Evolutionary conservation across 2,113 vertebrate genomes (phyloP).

Genomic region (Tragelaphus strepsiceros): DNA sequence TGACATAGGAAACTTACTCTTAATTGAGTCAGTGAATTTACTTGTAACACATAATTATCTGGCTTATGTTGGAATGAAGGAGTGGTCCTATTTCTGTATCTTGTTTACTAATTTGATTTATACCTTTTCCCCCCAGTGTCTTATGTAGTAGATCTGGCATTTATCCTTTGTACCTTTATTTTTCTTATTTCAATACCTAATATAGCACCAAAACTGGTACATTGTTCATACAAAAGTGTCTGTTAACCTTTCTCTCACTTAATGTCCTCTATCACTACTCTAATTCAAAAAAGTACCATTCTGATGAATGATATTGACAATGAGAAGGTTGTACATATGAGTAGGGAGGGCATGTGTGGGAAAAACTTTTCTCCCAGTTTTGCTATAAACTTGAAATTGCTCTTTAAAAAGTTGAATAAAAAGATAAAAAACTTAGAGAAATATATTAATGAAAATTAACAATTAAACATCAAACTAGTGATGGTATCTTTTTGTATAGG

Average conservation of each 20-base stretch:
- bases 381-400: not conserved
- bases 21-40: not conserved
- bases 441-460: not conserved
- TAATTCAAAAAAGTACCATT: not conserved
- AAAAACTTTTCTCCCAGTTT: not conserved
- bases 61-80: not conserved
- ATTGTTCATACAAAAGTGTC: not conserved
- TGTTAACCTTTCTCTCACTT: not conserved
- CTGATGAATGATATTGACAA: not conserved
- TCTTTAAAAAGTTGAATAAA: not conserved
- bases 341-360: not conserved
- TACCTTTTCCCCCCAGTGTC: not conserved
- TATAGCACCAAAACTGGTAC: not conserved
- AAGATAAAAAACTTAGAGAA: not conserved
- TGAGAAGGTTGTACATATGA: not conserved
- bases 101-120: not conserved
- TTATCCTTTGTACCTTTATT: not conserved
- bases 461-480: not conserved
- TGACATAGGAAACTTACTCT: not conserved
- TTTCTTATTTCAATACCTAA: not conserved
- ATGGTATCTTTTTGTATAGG: not conserved
- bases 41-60: not conserved
- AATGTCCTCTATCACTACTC: too few species aligned
- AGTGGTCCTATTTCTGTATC: not conserved
- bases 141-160: not conserved